Base-by-base conservation (phyloP, 2,797 vertebrate species). In the Gila robusta region DNA sequence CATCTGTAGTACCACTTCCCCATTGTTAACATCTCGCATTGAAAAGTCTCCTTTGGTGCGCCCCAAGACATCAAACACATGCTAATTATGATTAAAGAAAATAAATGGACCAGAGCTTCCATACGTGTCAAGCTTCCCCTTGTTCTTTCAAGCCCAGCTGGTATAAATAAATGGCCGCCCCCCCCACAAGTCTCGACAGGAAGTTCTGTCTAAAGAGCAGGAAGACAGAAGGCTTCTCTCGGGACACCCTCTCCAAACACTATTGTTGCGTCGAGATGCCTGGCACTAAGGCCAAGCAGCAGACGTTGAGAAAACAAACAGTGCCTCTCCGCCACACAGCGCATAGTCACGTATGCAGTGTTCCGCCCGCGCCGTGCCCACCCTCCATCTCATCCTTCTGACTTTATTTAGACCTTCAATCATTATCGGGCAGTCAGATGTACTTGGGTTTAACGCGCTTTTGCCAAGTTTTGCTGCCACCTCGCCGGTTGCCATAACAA, bases 161-260 rank as follows among this genome's bases (percentile, higher is more conserved):
- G 94, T 94, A 95, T 94, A 95, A 96, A 96, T 96, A 95, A 95
- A 95, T 93, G 91, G 78, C 87, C 84, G 8, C 88, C 92, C 91
- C 91, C 90, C 91, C 92, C 90, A 88, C 67, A 77, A 73, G 91
- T 92, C 93, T 91, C 93, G 94, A 95, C 95, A 88, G 96, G 96
- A 96, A 95, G 92, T 91, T 92, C 89, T 93, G 94, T 95, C 95
- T 93, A 91, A 92, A 93, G 93, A 92, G 91, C 93, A 96, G 96
- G 95, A 96, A 96, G 94, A 92, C 90, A 85, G 93, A 93, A 94
- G 94, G 94, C 92, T 95, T 94, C 96, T 96, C 95, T 93, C 85
- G 94, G 95, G 95, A 96, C 94, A 88, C 87, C 84, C 88, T 93
- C 91, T 94, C 94, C 93, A 96, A 96, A 96, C 95, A 95, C 95